phyloP scores from a whole-genome alignment of 2,888 invertebrate genomes.

The Campopleginae sp. region DNA sequence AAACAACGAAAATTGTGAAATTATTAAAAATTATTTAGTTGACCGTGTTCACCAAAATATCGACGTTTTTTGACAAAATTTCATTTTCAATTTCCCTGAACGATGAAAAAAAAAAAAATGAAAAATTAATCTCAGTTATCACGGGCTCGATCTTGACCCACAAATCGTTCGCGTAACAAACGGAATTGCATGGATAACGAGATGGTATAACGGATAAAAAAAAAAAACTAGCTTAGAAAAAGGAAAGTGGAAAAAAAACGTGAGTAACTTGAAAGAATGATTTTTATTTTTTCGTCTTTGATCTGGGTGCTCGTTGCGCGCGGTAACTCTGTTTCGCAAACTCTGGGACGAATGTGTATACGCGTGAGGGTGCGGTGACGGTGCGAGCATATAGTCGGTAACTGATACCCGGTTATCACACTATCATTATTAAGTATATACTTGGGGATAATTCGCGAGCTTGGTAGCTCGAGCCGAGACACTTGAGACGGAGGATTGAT shows the following conservation, averaged over 20 bases:
- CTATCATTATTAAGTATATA: slow-evolving; percentile 59
- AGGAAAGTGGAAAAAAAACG: slow-evolving; percentile 9
- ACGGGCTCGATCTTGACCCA: slow-evolving; percentile 29
- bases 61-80: too few relatives aligned
- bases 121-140: slow-evolving; percentile 3
- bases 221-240: not conserved
- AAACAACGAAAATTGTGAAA: too few relatives aligned
- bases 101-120: not conserved
- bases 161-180: not conserved
- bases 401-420: slow-evolving; percentile 61
- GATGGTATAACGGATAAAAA: slow-evolving; percentile 5
- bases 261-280: slow-evolving; percentile 20
- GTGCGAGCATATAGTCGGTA: slow-evolving; percentile 25
- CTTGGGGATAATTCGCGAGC: slow-evolving; percentile 2
- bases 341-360: not conserved
- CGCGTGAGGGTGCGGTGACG: not conserved
- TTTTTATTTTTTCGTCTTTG: not conserved
- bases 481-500: slow-evolving; percentile 61
- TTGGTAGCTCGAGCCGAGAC: slow-evolving; percentile 35
- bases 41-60: too few relatives aligned
- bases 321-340: slow-evolving; percentile 14
- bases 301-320: not conserved
- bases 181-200: not conserved
- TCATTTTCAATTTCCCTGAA: too few relatives aligned
- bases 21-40: too few relatives aligned